These are phyloP conservation scores for Saguinus midas DNA, from an alignment of 2,113 vertebrate species.

Conservation along the genomic window DNA sequence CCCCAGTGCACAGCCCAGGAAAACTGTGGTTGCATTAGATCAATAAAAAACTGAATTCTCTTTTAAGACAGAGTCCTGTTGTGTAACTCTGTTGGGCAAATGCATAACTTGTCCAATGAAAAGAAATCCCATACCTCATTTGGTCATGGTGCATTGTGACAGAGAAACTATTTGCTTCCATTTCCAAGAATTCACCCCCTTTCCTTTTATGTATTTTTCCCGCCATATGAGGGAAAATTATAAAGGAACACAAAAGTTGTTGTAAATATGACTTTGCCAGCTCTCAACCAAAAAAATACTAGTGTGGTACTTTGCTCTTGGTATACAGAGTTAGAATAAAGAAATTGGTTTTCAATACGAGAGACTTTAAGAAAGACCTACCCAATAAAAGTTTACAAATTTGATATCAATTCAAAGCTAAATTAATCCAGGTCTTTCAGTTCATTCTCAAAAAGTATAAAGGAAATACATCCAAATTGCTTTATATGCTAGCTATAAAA, in stretches of 20 bases:
- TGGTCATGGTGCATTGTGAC: not conserved
- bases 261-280: not conserved
- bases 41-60: slow-evolving; percentile 39
- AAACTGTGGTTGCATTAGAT: not conserved
- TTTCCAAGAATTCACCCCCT: not conserved
- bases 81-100: not conserved
- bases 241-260: slow-evolving; percentile 28
- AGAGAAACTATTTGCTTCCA: not conserved
- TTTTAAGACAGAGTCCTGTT: not conserved
- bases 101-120: not conserved
- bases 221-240: not conserved
- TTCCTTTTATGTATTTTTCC: not conserved
- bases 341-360: not conserved
- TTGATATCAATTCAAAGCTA: slow-evolving; percentile 31
- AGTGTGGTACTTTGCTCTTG: not conserved
- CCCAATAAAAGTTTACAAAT: not conserved
- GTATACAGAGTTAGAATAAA: not conserved
- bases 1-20: not conserved
- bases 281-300: not conserved
- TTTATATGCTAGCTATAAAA: not conserved
- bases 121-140: slow-evolving; percentile 21
- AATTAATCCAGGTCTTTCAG: slow-evolving; percentile 3
- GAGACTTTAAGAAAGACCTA: not conserved
- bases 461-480: not conserved
- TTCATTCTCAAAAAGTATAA: not conserved